Base-by-base conservation (phyloP, 1,140 invertebrate genomes). In the Dendrolimus kikuchii region DNA sequence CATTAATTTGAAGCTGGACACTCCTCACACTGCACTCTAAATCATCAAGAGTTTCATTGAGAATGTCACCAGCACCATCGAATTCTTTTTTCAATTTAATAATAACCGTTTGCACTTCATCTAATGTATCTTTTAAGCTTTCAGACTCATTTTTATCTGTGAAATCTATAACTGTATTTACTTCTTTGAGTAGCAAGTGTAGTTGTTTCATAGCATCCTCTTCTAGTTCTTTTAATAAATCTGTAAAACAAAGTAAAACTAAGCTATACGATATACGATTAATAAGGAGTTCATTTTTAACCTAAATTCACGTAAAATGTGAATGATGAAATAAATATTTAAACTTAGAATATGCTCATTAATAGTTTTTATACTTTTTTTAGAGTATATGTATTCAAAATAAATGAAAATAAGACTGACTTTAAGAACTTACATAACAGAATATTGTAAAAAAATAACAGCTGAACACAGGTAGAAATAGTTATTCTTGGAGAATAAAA, bases 1-100 rank as follows among this genome's bases (percentile, higher is more conserved):
- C 81, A 62, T 74, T 75, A 50, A 86, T 71, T 52, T 81, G 80
- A 52, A 86, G 70, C 51, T 84, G 81, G 8, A 84, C 78, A 70
- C 83, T 86, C 60, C 83, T 83, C 60, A 84, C 81, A 65, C 76
- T 86, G 64, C 83, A 86, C 65, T 86, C 83, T 76, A 86, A 76
- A 60, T 86, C 83, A 61, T 83, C 78, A 61, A 86, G 72, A 73
- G 71, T 76, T 71, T 86, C 83, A 66, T 81, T 78, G 43, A 84
- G 69, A 64, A 74, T 66, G 42, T 84, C 78, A 64, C 38, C 57
- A 49, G 61, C 61, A 40, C 67, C 68, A 59, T 77, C 75, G 53
- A 70, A 78, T 48, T 82, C 74, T 51, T 68, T 57, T 59, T 82
- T 82, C 9, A 84, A 49, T 64, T 84, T 81, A 10, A 86, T 81